Percentiles rank a stretch among this genome's conserved stretches.
Evolutionary conservation across 2,113 vertebrate genomes (phyloP).

Genomic region (Solea senegalensis): DNA sequence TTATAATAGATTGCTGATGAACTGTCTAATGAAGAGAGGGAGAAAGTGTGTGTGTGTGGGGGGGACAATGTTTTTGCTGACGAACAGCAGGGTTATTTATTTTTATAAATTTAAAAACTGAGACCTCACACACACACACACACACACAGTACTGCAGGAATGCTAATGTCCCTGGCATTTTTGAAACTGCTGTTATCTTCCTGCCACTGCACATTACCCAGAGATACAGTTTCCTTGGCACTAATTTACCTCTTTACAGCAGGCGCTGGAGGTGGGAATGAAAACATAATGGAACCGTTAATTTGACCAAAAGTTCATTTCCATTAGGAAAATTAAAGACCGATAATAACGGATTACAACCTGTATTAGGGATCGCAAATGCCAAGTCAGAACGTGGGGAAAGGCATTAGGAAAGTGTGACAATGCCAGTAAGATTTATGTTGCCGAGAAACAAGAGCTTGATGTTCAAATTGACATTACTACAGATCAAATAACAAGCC

Average conservation of each 20-base stretch:
- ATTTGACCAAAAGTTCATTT: conserved; percentile 72
- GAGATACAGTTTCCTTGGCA: conserved; percentile 60
- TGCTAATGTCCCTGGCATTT: conserved; percentile 73
- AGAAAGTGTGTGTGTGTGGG: conserved; percentile 22
- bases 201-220: conserved; percentile 56
- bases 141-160: conserved; percentile 37
- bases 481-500: conserved; percentile 41
- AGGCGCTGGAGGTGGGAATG: conserved; percentile 50
- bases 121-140: conserved; percentile 15
- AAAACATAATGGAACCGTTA: conserved; percentile 60
- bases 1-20: conserved; percentile 77
- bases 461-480: conserved; percentile 38
- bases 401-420: conserved; percentile 19
- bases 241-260: conserved; percentile 48
- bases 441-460: conserved; percentile 24
- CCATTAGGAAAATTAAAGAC: conserved; percentile 59
- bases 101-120: conserved; percentile 66
- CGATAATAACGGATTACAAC: conserved; percentile 61
- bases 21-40: conserved; percentile 75
- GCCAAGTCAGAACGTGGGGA: conserved; percentile 19
- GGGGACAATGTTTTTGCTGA: conserved; percentile 60
- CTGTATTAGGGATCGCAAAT: conserved; percentile 53
- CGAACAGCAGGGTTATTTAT: conserved; percentile 52
- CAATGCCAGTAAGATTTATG: conserved; percentile 15
- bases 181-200: conserved; percentile 64